Evolutionary conservation across 1,140 invertebrate species (phyloP), one percentile per base, ranked within the genome.

Genomic region (Temnothorax curvispinosus): DNA sequence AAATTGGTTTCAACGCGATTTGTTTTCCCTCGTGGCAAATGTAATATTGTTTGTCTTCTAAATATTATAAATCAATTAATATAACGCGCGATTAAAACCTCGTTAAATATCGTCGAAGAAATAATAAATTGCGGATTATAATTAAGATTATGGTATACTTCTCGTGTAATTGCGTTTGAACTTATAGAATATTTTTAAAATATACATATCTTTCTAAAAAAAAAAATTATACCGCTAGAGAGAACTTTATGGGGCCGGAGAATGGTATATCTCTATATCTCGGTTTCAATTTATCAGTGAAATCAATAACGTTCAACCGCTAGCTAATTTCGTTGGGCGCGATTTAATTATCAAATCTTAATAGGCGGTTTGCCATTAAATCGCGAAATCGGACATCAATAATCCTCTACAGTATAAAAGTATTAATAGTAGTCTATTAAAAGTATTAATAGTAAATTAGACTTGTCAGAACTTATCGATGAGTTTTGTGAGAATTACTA

Each of bases 301-400:
- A 58, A 58, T 75, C 21, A 41, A 58, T 75, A 44, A 75, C n/a
- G 13, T 58, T 13, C 72, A 58, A 75, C 7, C 54, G 35, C 13
- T 15, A 56, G 8, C 9, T 74, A 75, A 75, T 58, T 52, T 74
- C 13, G 9, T 74, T 56, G n/a, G 72, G 72, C 38, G 35, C 72
- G 54, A 75, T 75, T 75, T 75, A 60, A 75, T 75, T 75, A 75
- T 1, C n/a, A 60, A 13, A 75, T 41, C 38, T 58, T 75, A 75
- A 75, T 75, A 58, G 8, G 54, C 35, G 72, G 35, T 75, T 75
- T 52, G 15, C 47, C 15, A 71, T 32, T 21, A 75, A 75, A 75
- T 58, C 38, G 13, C 38, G 13, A 75, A 75, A 75, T 56, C n/a
- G n/a, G 6, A 27, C 6, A 58, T 75, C 35, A 8, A 75, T 75